Conservation (phyloP, 2,113 vertebrate species). For the Isichthys henryi region DNA sequence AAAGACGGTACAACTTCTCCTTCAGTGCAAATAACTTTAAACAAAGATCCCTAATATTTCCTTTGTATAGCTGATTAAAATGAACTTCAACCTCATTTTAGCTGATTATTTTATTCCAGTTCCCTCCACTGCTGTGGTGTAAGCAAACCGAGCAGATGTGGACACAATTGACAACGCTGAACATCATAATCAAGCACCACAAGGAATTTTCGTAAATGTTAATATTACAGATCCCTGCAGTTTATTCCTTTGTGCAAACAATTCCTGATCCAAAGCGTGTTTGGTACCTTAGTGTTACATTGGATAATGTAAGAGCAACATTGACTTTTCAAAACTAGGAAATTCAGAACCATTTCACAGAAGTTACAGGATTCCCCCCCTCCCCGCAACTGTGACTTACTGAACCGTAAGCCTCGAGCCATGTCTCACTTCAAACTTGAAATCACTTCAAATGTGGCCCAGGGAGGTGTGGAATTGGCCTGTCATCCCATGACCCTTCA, state of each 20-base stretch:
- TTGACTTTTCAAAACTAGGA: neutral
- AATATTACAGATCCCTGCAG: neutral
- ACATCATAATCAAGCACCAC: neutral
- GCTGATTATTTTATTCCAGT: neutral
- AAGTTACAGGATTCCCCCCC: slow-evolving; percentile 10
- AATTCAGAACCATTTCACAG: neutral
- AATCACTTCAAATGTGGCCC: slow-evolving; percentile 16
- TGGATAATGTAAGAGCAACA: neutral
- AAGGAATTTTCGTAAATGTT: neutral
- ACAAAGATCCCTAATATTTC: neutral
- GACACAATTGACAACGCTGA: neutral
- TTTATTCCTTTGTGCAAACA: neutral
- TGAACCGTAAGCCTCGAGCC: slow-evolving; percentile 31
- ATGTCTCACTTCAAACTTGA: neutral
- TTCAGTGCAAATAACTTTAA: neutral
- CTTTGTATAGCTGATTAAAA: neutral
- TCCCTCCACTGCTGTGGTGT: neutral
- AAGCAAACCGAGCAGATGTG: neutral
- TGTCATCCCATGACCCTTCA: slow-evolving; percentile 35
- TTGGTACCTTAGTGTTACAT: neutral
- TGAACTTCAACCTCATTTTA: neutral
- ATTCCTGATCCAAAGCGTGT: neutral
- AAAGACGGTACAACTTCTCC: neutral
- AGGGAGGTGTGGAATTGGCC: slow-evolving; percentile 8
- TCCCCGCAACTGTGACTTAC: neutral